Percentiles rank a stretch among this genome's conserved stretches.
These are phyloP conservation scores for Nephotettix cincticeps DNA, from an alignment of 1,140 invertebrate genomes.

Conservation along the genomic window DNA sequence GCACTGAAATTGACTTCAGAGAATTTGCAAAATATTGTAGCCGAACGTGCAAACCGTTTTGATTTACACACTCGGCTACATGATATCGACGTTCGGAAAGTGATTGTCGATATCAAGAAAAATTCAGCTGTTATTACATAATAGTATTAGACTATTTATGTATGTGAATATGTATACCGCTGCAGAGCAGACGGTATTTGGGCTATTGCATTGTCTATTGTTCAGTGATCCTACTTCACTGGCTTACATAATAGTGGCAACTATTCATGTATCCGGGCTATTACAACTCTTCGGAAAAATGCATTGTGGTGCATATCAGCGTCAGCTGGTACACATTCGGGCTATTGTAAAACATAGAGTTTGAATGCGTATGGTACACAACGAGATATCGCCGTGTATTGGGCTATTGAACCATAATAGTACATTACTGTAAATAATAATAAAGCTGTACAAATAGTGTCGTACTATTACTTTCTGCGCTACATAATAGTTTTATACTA, in stretches of 20 bases:
- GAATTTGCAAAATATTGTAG: conserved; percentile 32
- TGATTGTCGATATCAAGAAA: background rate
- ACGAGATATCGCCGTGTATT: conserved; percentile 29
- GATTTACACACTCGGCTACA: background rate
- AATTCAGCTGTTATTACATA: conserved; percentile 35
- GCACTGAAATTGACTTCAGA: conserved; percentile 17
- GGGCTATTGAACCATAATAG: conserved; percentile 37
- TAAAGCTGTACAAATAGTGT: conserved; percentile 24
- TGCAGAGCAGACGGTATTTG: conserved; percentile 26
- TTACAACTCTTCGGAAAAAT: conserved; percentile 28
- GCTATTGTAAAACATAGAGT: conserved; percentile 38
- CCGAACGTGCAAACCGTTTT: conserved; percentile 1
- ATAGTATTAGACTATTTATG: conserved; percentile 40
- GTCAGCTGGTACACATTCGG: conserved; percentile 32
- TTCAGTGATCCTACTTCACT: conserved; percentile 11
- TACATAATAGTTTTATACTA: conserved; percentile 42
- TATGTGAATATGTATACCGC: conserved; percentile 32
- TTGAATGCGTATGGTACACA: conserved; percentile 31
- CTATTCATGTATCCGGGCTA: conserved; percentile 27
- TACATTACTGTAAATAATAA: conserved; percentile 21
- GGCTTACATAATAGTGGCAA: conserved; percentile 28
- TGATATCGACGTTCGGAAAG: background rate
- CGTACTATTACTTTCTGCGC: conserved; percentile 24
- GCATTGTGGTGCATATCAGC: conserved; percentile 28
- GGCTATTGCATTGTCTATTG: conserved; percentile 29